Percentiles rank a stretch among this genome's conserved stretches.
These are phyloP conservation scores for Heliconius hewitsoni DNA, from an alignment of 1,140 invertebrate species.

Conservation along the genomic window DNA sequence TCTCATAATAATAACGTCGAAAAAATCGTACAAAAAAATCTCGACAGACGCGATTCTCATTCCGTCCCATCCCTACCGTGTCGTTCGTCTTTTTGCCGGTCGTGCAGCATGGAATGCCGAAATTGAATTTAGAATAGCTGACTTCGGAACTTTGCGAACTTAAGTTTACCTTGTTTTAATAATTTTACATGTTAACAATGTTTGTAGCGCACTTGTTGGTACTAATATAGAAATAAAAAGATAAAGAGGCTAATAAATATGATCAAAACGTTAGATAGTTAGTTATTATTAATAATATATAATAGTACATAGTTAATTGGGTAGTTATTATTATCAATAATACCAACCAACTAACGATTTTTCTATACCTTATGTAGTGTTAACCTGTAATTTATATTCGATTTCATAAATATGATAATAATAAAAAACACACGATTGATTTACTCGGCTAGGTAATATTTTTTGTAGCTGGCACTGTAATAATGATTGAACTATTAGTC, in stretches of 20 bases:
- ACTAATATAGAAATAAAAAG: neutral
- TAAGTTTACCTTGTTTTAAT: slow-evolving; percentile 17
- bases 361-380: neutral
- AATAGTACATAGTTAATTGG: too few species aligned
- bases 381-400: neutral
- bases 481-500: slow-evolving; percentile 1
- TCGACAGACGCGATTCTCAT: slow-evolving; percentile 72
- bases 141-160: slow-evolving; percentile 20
- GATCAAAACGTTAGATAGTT: too few species aligned
- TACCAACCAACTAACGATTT: neutral
- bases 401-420: neutral
- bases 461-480: neutral
- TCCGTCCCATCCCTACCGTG: slow-evolving; percentile 69
- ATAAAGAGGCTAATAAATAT: neutral
- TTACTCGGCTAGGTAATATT: neutral
- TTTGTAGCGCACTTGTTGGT: neutral
- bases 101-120: slow-evolving; percentile 62
- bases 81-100: slow-evolving; percentile 60
- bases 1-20: slow-evolving; percentile 81
- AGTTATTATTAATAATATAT: too few species aligned
- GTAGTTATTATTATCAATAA: too few species aligned
- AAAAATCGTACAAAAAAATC: slow-evolving; percentile 79
- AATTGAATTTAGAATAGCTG: slow-evolving; percentile 58
- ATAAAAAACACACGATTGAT: neutral
- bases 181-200: slow-evolving; percentile 10